Conservation (phyloP, 2,888 invertebrate species). For the Chaetogeoica ovagalla region DNA sequence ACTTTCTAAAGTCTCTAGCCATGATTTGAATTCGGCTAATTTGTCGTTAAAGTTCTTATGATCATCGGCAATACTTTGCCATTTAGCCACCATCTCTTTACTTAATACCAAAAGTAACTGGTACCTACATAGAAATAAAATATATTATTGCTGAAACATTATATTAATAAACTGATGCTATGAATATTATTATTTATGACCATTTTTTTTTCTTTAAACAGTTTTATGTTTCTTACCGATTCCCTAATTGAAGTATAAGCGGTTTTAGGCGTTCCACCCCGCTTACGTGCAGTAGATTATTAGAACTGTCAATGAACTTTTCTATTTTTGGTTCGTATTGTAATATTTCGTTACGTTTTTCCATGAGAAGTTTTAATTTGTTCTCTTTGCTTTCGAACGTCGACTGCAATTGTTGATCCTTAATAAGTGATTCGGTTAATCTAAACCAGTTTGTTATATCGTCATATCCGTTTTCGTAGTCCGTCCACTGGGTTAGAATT, state of each 20-base stretch:
- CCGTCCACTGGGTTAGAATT: slow-evolving; percentile 80
- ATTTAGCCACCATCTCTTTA: slow-evolving; percentile 83
- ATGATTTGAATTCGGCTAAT: slow-evolving; percentile 72
- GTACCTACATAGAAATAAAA: slow-evolving; percentile 61
- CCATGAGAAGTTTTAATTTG: slow-evolving; percentile 72
- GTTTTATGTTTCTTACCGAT: background rate
- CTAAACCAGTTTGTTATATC: slow-evolving; percentile 84
- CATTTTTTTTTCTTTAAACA: background rate
- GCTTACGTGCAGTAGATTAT: slow-evolving; percentile 79
- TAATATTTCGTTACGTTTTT: slow-evolving; percentile 74
- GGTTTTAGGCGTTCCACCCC: slow-evolving; percentile 84
- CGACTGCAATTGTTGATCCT: slow-evolving; percentile 82
- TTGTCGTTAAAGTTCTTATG: slow-evolving; percentile 79
- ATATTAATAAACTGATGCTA: background rate
- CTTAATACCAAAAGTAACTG: slow-evolving; percentile 78
- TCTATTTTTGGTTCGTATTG: slow-evolving; percentile 84
- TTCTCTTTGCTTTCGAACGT: slow-evolving; percentile 77
- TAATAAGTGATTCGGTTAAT: slow-evolving; percentile 78
- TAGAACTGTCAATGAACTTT: slow-evolving; percentile 85
- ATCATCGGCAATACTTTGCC: slow-evolving; percentile 80
- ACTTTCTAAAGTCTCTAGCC: slow-evolving; percentile 77
- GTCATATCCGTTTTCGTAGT: slow-evolving; percentile 81
- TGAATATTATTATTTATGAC: no score
- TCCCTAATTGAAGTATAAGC: slow-evolving; percentile 82
- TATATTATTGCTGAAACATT: background rate